phyloP scores from a whole-genome alignment of 2,888 invertebrate genomes.

The Tolmerus cingulatus region DNA sequence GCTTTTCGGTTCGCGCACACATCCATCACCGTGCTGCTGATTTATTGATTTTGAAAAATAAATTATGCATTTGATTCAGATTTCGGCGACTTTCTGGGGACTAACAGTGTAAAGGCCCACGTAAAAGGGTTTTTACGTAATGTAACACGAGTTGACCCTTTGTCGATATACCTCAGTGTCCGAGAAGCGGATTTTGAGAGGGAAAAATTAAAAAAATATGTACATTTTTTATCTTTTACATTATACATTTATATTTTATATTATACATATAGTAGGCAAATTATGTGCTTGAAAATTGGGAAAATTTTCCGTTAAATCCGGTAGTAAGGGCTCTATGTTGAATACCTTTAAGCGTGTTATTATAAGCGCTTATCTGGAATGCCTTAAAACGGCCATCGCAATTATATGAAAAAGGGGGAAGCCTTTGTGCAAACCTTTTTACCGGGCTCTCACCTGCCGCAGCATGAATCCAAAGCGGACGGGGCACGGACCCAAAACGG shows the following conservation, averaged over 20 bases:
- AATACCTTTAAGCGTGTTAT: neutral
- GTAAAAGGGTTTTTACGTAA: neutral
- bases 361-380: slow-evolving; percentile 6
- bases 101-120: neutral
- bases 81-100: neutral
- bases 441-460: neutral
- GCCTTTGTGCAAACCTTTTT: neutral
- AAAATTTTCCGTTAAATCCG: neutral
- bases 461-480: neutral
- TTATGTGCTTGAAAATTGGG: neutral
- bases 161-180: neutral
- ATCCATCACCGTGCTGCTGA: neutral
- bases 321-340: neutral
- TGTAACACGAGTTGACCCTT: neutral
- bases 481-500: neutral
- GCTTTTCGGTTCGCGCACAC: neutral
- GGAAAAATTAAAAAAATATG: neutral
- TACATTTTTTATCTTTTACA: too few species aligned
- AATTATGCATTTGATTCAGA: neutral
- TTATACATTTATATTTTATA: too few species aligned
- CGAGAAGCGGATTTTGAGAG: too few species aligned
- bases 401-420: neutral
- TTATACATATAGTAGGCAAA: neutral
- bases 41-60: slow-evolving; percentile 9
- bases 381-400: neutral